Base-by-base conservation (phyloP, 2,797 vertebrate genomes). In the Falco biarmicus region DNA sequence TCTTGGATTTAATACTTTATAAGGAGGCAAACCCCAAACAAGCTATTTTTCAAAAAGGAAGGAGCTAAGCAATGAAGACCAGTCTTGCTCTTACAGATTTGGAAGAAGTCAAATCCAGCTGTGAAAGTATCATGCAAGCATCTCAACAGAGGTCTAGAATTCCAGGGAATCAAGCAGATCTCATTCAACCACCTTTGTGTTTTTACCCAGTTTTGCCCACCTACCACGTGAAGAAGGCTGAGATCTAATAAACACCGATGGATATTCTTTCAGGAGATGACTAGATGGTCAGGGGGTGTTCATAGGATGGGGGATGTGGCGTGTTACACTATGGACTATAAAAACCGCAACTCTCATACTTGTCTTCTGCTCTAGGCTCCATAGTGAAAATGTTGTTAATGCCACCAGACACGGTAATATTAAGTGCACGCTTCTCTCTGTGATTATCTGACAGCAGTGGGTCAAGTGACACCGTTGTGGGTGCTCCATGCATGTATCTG, bases 61-160 rank as follows among this genome's bases (percentile, higher is more conserved):
- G 31, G 9, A 79, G 4, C 5, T 76, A 65, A 71, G 32, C 8
- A 65, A 37, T 24, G 25, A 82, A 82, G 39, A 69, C 11, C 5
- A 37, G 20, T 54, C 91, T 48, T 82, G 22, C 61, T 31, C 26
- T 68, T 73, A 41, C 1, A 20, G 50, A 57, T 75, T 37, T 64
- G 31, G 54, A 65, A 73, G 28, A 91, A 82, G 81, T 22, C 32
- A 92, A 77, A 93, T 53, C 20, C 37, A 90, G 22, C 45, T 88
- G n/a, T 90, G 76, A 81, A 84, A 24, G n/a, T 17, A 61, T 64
- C 45, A 56, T 57, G 20, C 7, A 66, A 64, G 8, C 34, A 47
- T 48, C 37, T 78, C 41, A 74, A 0, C 13, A 61, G 69, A 64
- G 28, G 17, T 71, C 10, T 53, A 66, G 28, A 41, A 20, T 71